Conservation (phyloP, 2,888 invertebrate genomes). For the Drosophila vallismaia region DNA sequence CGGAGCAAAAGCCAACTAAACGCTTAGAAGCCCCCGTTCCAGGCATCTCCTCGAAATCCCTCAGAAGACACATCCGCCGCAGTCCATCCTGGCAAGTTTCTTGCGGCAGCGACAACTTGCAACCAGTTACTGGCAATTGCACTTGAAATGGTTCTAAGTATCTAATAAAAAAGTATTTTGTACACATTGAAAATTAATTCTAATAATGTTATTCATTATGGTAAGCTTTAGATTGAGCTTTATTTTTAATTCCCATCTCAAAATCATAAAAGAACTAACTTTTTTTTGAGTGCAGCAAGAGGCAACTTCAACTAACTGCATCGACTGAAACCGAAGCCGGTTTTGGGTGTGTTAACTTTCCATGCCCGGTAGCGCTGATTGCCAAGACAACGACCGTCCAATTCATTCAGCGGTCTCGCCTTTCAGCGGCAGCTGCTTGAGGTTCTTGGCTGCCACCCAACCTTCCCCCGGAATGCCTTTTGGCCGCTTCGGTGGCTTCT, state of each 20-base stretch:
- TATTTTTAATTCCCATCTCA: neutral
- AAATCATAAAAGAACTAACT: neutral
- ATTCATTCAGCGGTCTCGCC: slow-evolving; percentile 62
- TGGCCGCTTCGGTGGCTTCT: neutral
- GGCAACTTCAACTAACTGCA: slow-evolving; percentile 43
- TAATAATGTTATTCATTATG: too few relatives aligned
- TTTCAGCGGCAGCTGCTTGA: slow-evolving; percentile 46
- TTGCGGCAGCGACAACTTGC: slow-evolving; percentile 41
- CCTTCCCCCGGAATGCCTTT: neutral
- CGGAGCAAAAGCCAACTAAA: slow-evolving; percentile 45
- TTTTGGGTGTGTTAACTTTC: slow-evolving; percentile 71
- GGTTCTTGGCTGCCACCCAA: slow-evolving; percentile 18
- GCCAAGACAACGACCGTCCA: slow-evolving; percentile 57
- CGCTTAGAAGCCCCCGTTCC: slow-evolving; percentile 34
- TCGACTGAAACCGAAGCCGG: slow-evolving; percentile 72
- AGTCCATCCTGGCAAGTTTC: slow-evolving; percentile 51
- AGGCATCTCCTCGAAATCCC: slow-evolving; percentile 5
- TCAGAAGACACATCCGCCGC: slow-evolving; percentile 47
- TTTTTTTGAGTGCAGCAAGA: slow-evolving; percentile 36
- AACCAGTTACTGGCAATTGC: slow-evolving; percentile 23
- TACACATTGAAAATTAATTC: neutral
- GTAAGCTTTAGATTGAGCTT: too few relatives aligned
- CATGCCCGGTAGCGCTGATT: slow-evolving; percentile 77
- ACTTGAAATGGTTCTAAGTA: neutral
- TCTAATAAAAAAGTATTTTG: neutral